These are phyloP conservation scores for Poeciliopsis paucimaculata DNA, from an alignment of 2,797 vertebrate genomes.

Conservation along the genomic window DNA sequence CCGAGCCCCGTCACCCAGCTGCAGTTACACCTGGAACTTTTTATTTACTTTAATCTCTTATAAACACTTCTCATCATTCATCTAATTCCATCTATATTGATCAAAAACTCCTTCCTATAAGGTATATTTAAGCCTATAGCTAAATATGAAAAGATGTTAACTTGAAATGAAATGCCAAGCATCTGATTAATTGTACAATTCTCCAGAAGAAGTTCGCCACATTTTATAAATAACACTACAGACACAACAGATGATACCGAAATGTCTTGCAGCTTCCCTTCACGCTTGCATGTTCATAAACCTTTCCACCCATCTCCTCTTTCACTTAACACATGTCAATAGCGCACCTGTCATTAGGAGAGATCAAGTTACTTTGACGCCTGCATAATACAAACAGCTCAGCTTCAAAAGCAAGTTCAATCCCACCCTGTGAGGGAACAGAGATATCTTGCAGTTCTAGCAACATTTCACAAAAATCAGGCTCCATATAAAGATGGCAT, in stretches of 20 bases:
- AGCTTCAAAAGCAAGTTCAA: neutral
- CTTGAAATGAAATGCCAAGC: neutral
- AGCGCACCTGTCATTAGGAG: slow-evolving; percentile 14
- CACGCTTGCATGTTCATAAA: neutral
- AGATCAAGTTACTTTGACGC: neutral
- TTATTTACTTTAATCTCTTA: neutral
- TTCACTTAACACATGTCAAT: neutral
- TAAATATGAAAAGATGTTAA: neutral
- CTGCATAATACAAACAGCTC: neutral
- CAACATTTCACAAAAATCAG: neutral
- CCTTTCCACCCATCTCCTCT: neutral
- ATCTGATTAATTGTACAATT: neutral
- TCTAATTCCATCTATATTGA: neutral
- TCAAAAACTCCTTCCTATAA: neutral
- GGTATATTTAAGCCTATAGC: neutral
- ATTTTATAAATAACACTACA: neutral
- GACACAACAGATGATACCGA: neutral
- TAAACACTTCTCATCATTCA: neutral
- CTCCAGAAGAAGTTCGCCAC: neutral
- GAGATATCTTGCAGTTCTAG: neutral
- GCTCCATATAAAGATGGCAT: neutral
- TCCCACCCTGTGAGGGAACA: neutral
- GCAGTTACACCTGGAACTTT: neutral
- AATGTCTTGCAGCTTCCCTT: neutral
- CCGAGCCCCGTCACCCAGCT: neutral